Percentiles rank a stretch among this genome's conserved stretches.
Conservation (phyloP, 2,888 invertebrate species). For the Dynastes maya region DNA sequence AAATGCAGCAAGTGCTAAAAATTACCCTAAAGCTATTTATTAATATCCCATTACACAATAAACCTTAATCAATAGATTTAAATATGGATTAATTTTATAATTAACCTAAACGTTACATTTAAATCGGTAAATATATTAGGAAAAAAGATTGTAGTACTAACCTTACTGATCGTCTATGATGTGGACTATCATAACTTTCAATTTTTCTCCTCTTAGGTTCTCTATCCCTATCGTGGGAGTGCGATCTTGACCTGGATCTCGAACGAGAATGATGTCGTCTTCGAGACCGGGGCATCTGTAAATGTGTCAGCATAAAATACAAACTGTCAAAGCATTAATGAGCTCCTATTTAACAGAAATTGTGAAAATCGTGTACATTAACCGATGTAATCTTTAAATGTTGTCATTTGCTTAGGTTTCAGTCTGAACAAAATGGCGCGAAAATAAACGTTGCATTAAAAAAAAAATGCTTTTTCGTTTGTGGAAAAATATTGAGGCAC, state of each 20-base stretch:
- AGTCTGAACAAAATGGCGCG: conserved; percentile 24
- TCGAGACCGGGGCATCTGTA: conserved; percentile 87
- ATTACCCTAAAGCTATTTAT: background rate
- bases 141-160: conserved; percentile 65
- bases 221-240: conserved; percentile 77
- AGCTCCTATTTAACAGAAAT: background rate
- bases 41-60: background rate
- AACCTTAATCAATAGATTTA: background rate
- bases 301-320: background rate
- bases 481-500: background rate
- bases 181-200: conserved; percentile 75
- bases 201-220: conserved; percentile 83
- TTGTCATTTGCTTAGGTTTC: background rate
- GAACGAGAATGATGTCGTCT: conserved; percentile 85
- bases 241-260: conserved; percentile 74
- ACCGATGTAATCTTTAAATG: too few relatives aligned
- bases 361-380: too few relatives aligned
- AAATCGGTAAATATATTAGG: background rate
- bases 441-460: conserved; percentile 13
- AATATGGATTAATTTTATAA: background rate
- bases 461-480: background rate
- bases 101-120: background rate
- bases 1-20: background rate
- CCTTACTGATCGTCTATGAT: conserved; percentile 76
- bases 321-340: background rate